Evolutionary conservation across 1,140 invertebrate species (phyloP), one percentile per base, ranked within the genome.

Genomic region (Drosophila obscura): DNA sequence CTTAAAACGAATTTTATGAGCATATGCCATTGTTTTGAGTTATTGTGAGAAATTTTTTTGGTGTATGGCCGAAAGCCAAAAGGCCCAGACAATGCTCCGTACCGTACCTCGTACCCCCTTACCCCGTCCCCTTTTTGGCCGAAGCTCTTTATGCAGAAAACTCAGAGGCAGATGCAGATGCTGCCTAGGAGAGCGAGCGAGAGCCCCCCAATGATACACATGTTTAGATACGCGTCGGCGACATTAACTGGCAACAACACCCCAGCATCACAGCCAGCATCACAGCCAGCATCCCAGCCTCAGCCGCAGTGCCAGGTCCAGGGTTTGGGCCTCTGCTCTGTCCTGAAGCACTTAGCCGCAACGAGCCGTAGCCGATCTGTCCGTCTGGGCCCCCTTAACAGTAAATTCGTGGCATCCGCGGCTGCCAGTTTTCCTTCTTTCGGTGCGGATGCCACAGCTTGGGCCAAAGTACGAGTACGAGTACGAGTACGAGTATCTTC

Each of bases 1-100:
- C 89, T 91, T 91, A 91, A 91, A 91, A 91, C 80, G 89, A 91
- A 89, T 91, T 91, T 91, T 91, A 91, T 91, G 89, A 91, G 89
- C 73, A 83, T 90, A 85, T 75, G 87, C 80, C 78, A 89, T 90
- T 91, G 89, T 88, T 91, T 90, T 90, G 89, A 91, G 81, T 89
- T 90, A 90, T 90, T 84, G 88, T 90, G 88, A 87, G 88, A 85
- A 85, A 66, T 82, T 66, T 82, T 78, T 62, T 41, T 5, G 50
- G 41, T 56, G 9, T 13, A 9, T 28, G 13, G 39, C 19, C 48
- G n/a, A 52, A 22, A 41, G 57, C 39, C 31, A 16, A 53, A 15
- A 45, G 50, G 64, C 49, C 62, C 51, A 50, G 50, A 78, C 57
- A 57, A 76, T 67, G 65, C 66, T 50, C 51, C 44, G 39, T 49